These are phyloP conservation scores for Leucophenga maculata DNA, from an alignment of 2,888 invertebrate genomes.

Conservation along the genomic window DNA sequence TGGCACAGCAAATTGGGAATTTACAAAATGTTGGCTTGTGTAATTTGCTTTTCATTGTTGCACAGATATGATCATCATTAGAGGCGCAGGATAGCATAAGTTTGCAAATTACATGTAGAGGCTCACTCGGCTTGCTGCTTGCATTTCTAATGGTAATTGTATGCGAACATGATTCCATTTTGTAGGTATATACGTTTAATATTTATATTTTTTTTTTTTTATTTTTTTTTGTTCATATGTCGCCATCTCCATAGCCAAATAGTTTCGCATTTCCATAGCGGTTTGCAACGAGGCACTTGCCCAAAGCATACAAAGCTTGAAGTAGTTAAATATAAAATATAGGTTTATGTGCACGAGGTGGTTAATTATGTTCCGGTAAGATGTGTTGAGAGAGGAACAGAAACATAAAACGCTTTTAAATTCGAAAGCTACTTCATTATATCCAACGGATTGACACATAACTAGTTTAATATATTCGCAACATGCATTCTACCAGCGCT, in stretches of 20 bases:
- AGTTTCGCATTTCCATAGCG: conserved; percentile 27
- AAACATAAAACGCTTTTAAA: too few relatives aligned
- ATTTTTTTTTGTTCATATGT: not conserved
- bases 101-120: conserved; percentile 16
- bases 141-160: conserved; percentile 21
- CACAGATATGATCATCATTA: conserved; percentile 20
- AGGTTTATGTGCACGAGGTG: too few relatives aligned
- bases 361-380: too few relatives aligned
- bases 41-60: conserved; percentile 9
- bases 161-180: conserved; percentile 22
- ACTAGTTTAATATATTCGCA: too few relatives aligned
- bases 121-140: not conserved
- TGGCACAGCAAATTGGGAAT: conserved; percentile 41
- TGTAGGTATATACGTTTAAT: not conserved
- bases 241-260: not conserved
- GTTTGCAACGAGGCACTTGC: conserved; percentile 27
- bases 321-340: too few relatives aligned
- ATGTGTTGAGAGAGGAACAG: too few relatives aligned
- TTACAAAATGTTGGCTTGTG: conserved; percentile 17
- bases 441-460: too few relatives aligned
- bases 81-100: conserved; percentile 3
- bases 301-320: conserved; percentile 35
- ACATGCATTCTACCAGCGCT: too few relatives aligned
- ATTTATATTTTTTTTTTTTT: conserved; percentile 17
- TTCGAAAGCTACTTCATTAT: too few relatives aligned